Percentiles rank a stretch among this genome's conserved stretches.
These are phyloP conservation scores for Thaumetopoea pityocampa DNA, from an alignment of 1,140 invertebrate species.

Conservation along the genomic window DNA sequence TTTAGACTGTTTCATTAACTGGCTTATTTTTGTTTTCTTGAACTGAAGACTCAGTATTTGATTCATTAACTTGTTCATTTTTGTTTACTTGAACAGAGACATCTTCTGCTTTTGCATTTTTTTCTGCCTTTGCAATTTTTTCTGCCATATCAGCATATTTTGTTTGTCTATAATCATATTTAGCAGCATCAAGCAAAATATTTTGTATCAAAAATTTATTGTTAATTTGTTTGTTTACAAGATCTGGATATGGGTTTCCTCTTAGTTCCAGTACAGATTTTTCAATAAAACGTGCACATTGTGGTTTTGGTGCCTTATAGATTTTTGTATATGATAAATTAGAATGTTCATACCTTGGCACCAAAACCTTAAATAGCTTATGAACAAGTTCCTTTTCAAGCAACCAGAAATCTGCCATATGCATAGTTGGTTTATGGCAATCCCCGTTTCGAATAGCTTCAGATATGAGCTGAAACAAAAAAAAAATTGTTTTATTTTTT, in stretches of 20 bases:
- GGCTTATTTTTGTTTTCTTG: too few relatives aligned
- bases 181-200: slow-evolving; percentile 83
- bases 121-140: slow-evolving; percentile 48
- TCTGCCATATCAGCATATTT: slow-evolving; percentile 69
- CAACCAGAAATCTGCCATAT: slow-evolving; percentile 92
- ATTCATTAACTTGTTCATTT: background rate
- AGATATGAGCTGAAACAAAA: slow-evolving; percentile 87
- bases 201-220: slow-evolving; percentile 83
- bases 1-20: too few relatives aligned
- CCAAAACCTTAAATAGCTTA: slow-evolving; percentile 95
- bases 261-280: slow-evolving; percentile 86
- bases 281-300: slow-evolving; percentile 73
- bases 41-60: too few relatives aligned
- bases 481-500: too few relatives aligned
- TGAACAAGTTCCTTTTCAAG: slow-evolving; percentile 92
- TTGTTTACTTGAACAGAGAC: too few relatives aligned
- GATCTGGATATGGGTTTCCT: slow-evolving; percentile 83
- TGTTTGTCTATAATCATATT: slow-evolving; percentile 78
- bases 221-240: slow-evolving; percentile 72
- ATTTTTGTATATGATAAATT: slow-evolving; percentile 84
- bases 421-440: slow-evolving; percentile 89
- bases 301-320: slow-evolving; percentile 80
- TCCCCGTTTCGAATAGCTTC: slow-evolving; percentile 93
- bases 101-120: slow-evolving; percentile 6
- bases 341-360: slow-evolving; percentile 86